Base-by-base conservation (phyloP, 2,797 vertebrate species). In the Acomys russatus region DNA sequence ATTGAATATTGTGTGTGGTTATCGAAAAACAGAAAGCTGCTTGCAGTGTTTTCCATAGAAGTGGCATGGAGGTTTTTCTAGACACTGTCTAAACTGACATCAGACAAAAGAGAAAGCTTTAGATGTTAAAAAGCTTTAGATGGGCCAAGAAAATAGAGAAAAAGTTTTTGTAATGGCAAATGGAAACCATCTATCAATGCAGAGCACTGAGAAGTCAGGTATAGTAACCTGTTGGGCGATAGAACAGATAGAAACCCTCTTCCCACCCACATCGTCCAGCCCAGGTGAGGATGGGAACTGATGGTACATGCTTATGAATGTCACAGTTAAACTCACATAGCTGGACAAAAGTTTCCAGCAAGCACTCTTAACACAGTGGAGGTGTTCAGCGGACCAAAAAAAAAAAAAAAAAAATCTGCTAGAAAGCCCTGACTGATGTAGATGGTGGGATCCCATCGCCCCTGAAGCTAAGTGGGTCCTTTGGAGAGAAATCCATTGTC, bases 11-110 rank as follows among this genome's bases (percentile, higher is more conserved):
- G 3, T 30, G 0, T 80, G 51, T 38, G 33, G 15, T 77, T 56
- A 66, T 70, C 54, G 28, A 92, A 87, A 96, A 56, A 38, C 59
- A 90, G 70, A 90, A 83, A 68, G 33, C 23, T 30, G 35, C n/a
- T 86, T 87, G 22, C 3, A 33, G 35, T 38, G 17, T 15, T 88
- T 68, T 82, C 38, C 28, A 74, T 35, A 23, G 25, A 77, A 77
- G 14, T 61, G 15, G 66, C 9, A 74, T 71, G 25, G n/a, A 68
- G 63, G 5, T 59, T 68, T 80, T 38, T 93, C 61, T 82, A 44
- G 33, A 91, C 76, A 71, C 2, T 11, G n/a, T 86, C 33, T 88
- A 84, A 92, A 9, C 70, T 92, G 66, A 77, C 76, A 66, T 4
- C 5, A 80, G 44, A 66, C 76, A 59, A 88, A 86, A n/a, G 12